A percentile compares a stretch with the other conserved stretches of the same genome.
Conservation (phyloP, 2,797 vertebrate species). For the Brotula barbata region DNA sequence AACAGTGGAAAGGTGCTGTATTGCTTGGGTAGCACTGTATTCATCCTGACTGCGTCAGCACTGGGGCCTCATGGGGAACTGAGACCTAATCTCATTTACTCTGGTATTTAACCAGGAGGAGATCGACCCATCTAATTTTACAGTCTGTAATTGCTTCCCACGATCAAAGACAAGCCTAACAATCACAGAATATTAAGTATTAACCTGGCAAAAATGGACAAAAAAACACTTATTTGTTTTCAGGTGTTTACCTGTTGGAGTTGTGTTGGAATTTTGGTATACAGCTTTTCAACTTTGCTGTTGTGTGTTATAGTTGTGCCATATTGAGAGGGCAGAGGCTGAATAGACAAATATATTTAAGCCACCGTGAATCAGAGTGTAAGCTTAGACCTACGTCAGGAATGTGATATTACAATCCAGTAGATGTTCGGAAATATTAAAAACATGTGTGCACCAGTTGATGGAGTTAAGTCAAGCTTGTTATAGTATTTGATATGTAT, state of each 20-base stretch:
- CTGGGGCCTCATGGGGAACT: constrained; percentile 49
- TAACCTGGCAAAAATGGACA: neutral
- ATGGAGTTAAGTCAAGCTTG: neutral
- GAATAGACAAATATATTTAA: neutral
- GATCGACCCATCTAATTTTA: constrained; percentile 44
- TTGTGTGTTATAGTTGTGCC: constrained; percentile 3
- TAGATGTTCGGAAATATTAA: neutral
- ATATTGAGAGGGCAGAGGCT: neutral
- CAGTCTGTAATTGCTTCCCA: constrained; percentile 42
- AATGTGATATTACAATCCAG: neutral
- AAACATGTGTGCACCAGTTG: constrained; percentile 4
- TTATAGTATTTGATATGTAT: constrained; percentile 3
- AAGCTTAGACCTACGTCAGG: constrained; percentile 1
- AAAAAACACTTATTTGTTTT: too few species aligned
- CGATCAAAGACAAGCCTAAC: constrained; percentile 60
- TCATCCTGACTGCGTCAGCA: constrained; percentile 34
- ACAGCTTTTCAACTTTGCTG: constrained; percentile 1
- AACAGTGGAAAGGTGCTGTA: constrained; percentile 14
- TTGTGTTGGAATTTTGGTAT: too few species aligned
- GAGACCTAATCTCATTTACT: constrained; percentile 66
- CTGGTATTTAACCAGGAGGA: constrained; percentile 63
- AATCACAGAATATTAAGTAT: constrained; percentile 29
- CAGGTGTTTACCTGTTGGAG: too few species aligned
- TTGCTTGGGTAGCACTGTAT: constrained; percentile 17
- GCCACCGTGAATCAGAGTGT: neutral